Conservation (phyloP, 1,140 invertebrate genomes). For the Penaeus vannamei region DNA sequence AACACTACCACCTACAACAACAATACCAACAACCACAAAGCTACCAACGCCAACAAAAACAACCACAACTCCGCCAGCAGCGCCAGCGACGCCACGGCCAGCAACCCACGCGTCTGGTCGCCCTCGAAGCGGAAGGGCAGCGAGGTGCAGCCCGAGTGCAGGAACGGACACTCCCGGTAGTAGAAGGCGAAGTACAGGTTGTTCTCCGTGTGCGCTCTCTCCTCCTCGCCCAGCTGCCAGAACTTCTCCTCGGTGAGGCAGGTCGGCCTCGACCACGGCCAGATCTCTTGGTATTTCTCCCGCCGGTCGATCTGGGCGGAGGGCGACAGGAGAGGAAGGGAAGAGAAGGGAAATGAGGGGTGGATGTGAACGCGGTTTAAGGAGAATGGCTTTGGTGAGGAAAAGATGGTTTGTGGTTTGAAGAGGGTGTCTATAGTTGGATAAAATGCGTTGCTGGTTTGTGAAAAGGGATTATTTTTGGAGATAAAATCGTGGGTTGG, state of each 20-base stretch:
- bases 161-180: constrained; percentile 7
- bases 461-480: no score
- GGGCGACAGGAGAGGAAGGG: not conserved
- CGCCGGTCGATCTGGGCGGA: not conserved
- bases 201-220: constrained; percentile 19
- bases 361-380: no score
- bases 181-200: constrained; percentile 25
- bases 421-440: no score
- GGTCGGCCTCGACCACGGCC: not conserved
- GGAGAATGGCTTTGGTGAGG: no score
- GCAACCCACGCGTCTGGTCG: constrained; percentile 25
- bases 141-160: not conserved
- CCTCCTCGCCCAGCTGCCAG: constrained; percentile 6
- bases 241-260: not conserved
- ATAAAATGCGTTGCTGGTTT: no score
- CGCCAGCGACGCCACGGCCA: not conserved
- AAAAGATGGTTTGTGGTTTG: no score
- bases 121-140: not conserved
- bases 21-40: no score
- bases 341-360: no score
- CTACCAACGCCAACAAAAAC: no score
- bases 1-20: no score
- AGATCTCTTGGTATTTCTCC: not conserved
- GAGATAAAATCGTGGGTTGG: no score
- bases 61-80: no score